A percentile compares a stretch with the other conserved stretches of the same genome.
phyloP scores from a whole-genome alignment of 2,113 vertebrate genomes.

The Apaloderma vittatum region DNA sequence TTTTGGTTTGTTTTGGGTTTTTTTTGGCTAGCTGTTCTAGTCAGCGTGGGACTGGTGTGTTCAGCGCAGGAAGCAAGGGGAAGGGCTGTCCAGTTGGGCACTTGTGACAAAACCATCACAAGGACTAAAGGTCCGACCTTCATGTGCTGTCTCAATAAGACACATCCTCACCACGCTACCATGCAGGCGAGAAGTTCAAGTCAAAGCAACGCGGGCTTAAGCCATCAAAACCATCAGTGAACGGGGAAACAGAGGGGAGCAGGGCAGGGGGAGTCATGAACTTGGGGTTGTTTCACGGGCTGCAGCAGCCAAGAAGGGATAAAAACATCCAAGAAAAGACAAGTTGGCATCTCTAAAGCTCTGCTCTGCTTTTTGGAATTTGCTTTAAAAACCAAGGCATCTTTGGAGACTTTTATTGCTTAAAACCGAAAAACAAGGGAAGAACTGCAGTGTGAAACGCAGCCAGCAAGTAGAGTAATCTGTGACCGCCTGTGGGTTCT shows the following conservation, averaged over 20 bases:
- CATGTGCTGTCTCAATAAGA: rapidly evolving
- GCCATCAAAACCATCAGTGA: not conserved
- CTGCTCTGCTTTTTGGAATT: not conserved
- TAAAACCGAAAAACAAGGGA: not conserved
- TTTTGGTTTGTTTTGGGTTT: not conserved
- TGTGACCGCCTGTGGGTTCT: not conserved
- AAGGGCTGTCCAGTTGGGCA: not conserved
- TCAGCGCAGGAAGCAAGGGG: rapidly evolving
- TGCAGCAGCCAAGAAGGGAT: not conserved
- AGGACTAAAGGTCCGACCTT: not conserved
- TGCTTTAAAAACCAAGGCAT: not conserved
- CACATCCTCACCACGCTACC: rapidly evolving
- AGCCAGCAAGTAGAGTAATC: not conserved
- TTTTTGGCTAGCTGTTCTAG: not conserved
- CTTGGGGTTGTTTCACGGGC: not conserved
- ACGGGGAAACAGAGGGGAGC: not conserved
- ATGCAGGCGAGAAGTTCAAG: too few relatives aligned
- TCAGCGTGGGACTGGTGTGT: not conserved
- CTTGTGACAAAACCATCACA: not conserved
- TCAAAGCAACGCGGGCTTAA: not conserved
- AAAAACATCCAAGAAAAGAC: not conserved
- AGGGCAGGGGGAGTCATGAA: rapidly evolving
- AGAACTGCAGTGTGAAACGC: not conserved
- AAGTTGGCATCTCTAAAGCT: not conserved
- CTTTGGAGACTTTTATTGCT: conserved; percentile 12